Evolutionary conservation across 2,888 invertebrate species (phyloP), one percentile per base, ranked within the genome.

Genomic region (Plagiodera versicolora): DNA sequence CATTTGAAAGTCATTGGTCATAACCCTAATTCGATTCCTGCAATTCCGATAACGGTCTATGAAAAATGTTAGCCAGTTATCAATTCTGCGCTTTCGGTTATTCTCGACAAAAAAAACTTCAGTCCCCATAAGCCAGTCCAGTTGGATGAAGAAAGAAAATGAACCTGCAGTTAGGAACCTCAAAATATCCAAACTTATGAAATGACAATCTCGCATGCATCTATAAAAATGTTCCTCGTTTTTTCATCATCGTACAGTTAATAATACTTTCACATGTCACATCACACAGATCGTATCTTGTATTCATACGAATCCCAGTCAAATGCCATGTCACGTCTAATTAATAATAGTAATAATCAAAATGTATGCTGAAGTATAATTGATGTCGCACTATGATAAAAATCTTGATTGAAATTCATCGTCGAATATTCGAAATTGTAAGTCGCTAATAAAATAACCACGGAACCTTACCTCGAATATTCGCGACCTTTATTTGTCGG

Each of bases 1-100:
- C 58, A 58, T 58, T 61, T 54, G 58, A 61, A 61, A 61, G 61
- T 61, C 61, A 58, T 58, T 61, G 6, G 10, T 32, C 10, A 32
- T 10, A 32, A 32, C 11, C 32, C 8, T 11, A 2, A 32, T 6
- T 32, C 11, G 9, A 32, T 10, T 32, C 10, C 11, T 11, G 32
- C 32, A 32, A 10, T 9, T 24, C 24, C 3, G 6, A 5, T 5
- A 24, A 24, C 6, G 24, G 24, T 24, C 24, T 3, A 24, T 24
- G 24, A 24, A 24, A 24, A 24, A 24, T 24, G 24, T 24, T 24
- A 6, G 3, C 6, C 6, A 5, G 3, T 24, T 5, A 24, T 24
- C 24, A 24, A 24, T 24, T 24, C 4, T n/a, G n/a, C n/a, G n/a
- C n/a, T n/a, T n/a, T n/a, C n/a, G n/a, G n/a, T n/a, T n/a, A n/a